phyloP scores from a whole-genome alignment of 2,113 vertebrate genomes.

The Corythornis madagascariensis region DNA sequence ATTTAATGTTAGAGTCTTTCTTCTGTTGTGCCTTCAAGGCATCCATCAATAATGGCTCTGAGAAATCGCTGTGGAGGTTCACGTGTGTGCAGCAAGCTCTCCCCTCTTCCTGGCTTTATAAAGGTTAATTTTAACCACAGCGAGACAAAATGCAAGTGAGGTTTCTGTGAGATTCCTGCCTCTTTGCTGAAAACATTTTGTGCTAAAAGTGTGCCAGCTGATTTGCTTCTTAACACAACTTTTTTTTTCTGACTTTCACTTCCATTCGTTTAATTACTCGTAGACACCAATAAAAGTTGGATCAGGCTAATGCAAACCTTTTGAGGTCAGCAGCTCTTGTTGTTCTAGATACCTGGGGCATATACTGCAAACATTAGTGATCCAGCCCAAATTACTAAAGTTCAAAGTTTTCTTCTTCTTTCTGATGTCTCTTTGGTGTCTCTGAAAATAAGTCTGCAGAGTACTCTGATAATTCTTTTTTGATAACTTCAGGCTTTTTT shows the following conservation, averaged over 20 bases:
- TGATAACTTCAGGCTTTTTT: constrained; percentile 3
- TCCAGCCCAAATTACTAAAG: constrained; percentile 29
- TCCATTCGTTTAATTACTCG: neutral
- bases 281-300: neutral
- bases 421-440: constrained; percentile 39
- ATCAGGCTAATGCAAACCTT: constrained; percentile 13
- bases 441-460: constrained; percentile 31
- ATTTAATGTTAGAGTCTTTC: constrained; percentile 19
- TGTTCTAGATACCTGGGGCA: constrained; percentile 38
- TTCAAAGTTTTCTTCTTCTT: constrained; percentile 22
- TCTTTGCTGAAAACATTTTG: constrained; percentile 31
- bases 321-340: constrained; percentile 56
- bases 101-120: neutral
- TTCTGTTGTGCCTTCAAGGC: constrained; percentile 46
- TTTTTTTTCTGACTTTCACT: neutral
- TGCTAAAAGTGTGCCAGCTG: constrained; percentile 15
- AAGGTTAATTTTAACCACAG: constrained; percentile 56
- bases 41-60: neutral
- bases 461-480: neutral
- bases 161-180: constrained; percentile 32
- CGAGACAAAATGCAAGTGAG: neutral
- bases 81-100: neutral
- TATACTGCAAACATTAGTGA: constrained; percentile 13
- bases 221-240: constrained; percentile 21
- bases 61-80: constrained; percentile 37